phyloP scores from a whole-genome alignment of 2,113 vertebrate species.

The Nannobrachium achirus region DNA sequence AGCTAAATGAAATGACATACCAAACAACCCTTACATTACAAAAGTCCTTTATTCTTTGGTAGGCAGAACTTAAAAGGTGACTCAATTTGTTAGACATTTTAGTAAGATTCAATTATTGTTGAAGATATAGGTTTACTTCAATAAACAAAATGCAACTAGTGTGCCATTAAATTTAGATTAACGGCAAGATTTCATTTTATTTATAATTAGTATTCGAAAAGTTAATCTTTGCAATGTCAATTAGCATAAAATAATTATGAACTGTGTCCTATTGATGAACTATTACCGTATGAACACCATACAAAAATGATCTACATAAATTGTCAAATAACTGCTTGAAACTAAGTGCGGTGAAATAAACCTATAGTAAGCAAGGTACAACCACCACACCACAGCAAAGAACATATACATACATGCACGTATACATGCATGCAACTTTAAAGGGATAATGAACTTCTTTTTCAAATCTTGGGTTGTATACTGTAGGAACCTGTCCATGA shows the following conservation, averaged over 20 bases:
- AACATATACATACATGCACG: slow-evolving; percentile 33
- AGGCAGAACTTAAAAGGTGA: slow-evolving; percentile 26
- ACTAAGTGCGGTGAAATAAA: not conserved
- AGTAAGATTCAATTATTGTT: not conserved
- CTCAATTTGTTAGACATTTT: not conserved
- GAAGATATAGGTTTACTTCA: no score
- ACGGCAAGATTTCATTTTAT: slow-evolving; percentile 8
- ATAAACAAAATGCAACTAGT: not conserved
- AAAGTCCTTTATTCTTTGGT: slow-evolving; percentile 47
- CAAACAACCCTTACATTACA: slow-evolving; percentile 24
- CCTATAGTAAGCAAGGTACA: no score
- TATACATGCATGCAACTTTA: slow-evolving; percentile 21
- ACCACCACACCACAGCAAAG: slow-evolving; percentile 1
- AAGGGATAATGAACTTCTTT: no score
- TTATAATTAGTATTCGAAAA: not conserved
- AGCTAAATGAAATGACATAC: not conserved
- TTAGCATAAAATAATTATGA: not conserved
- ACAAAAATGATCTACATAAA: slow-evolving; percentile 21
- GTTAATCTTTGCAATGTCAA: slow-evolving; percentile 9
- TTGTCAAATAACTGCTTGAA: slow-evolving; percentile 1
- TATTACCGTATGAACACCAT: slow-evolving; percentile 13
- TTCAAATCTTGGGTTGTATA: no score
- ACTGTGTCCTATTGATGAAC: slow-evolving; percentile 35
- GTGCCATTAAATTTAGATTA: not conserved
- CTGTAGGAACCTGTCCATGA: no score